Base-by-base conservation (phyloP, 2,113 vertebrate genomes). In the Sardina pilchardus region DNA sequence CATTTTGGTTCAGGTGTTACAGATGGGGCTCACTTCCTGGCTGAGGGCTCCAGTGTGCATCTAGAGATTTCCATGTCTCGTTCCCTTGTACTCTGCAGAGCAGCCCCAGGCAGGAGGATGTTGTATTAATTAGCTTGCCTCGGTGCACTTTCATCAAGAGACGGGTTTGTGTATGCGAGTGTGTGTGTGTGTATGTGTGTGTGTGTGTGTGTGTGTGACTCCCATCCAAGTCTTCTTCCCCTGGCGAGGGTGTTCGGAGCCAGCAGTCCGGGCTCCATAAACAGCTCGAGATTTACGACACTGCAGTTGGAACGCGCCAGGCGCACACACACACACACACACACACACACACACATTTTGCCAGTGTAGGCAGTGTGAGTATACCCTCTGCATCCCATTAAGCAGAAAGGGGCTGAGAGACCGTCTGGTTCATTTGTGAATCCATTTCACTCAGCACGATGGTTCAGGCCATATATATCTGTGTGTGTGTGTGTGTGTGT, bases 271-370 rank as follows among this genome's bases (percentile, higher is more conserved):
- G 59, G 59, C 59, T 67, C 59, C 59, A 67, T 67, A 67, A 67
- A 67, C 59, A 67, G 59, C 59, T 56, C 19, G 59, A 67, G 59
- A 67, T 67, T 67, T 67, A 67, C 59, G 59, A 67, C 59, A 67
- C 59, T 67, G 59, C 59, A 67, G 59, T 67, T 67, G 59, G 59
- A 67, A 67, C n/a, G n/a, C 67, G 34, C 26, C 67, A 75, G 10
- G 4, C 67, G 36, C 10, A 36, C 67, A 36, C 67, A 17, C 67
- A 34, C 67, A 34, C 67, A 34, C 67, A 17, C 67, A 75, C 67
- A 71, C 67, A 71, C 67, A 75, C 67, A 75, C 67, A 75, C 67
- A 75, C 67, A 36, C 67, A 36, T 3, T 8, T 19, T 36, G 14
- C 14, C 67, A 75, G 59, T 67, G 59, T 30, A 26, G 26, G 59